phyloP scores from a whole-genome alignment of 2,797 vertebrate genomes.

The Helostoma temminkii region DNA sequence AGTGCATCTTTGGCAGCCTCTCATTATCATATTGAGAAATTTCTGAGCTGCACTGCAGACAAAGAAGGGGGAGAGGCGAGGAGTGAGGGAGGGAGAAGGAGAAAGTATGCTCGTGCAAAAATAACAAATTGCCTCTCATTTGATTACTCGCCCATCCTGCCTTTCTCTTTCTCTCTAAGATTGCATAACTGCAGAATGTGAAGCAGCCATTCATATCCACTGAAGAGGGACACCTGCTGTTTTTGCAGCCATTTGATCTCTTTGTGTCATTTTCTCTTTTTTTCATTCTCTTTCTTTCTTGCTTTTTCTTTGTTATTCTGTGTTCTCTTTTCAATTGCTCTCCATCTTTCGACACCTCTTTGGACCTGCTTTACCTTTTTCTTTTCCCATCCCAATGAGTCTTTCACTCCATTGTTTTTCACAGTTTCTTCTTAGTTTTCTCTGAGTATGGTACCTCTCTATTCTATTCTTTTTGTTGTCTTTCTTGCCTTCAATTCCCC shows the following conservation, averaged over 20 bases:
- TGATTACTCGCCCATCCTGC: constrained; percentile 70
- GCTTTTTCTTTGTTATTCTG: constrained; percentile 1
- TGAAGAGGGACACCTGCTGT: constrained; percentile 70
- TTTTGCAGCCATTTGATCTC: constrained; percentile 63
- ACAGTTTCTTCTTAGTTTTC: background rate
- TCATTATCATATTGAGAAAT: constrained; percentile 80
- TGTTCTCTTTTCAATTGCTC: constrained; percentile 7
- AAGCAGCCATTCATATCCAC: constrained; percentile 69
- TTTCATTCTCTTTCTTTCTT: constrained; percentile 12
- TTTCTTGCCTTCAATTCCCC: constrained; percentile 13
- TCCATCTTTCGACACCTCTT: constrained; percentile 9
- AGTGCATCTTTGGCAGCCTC: constrained; percentile 62
- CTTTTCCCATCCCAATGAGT: background rate
- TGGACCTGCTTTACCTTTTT: constrained; percentile 16
- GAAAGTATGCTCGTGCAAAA: constrained; percentile 70
- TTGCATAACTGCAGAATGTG: constrained; percentile 73
- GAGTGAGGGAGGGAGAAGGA: constrained; percentile 31
- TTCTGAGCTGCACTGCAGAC: constrained; percentile 77
- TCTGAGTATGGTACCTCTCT: constrained; percentile 19
- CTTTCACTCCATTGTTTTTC: constrained; percentile 5
- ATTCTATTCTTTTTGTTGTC: constrained; percentile 21
- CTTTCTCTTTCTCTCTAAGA: constrained; percentile 36
- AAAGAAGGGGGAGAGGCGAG: constrained; percentile 50
- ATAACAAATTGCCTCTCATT: constrained; percentile 82
- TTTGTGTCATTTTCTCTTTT: constrained; percentile 42